phyloP scores from a whole-genome alignment of 2,888 invertebrate species.

The Idaea dimidiata region DNA sequence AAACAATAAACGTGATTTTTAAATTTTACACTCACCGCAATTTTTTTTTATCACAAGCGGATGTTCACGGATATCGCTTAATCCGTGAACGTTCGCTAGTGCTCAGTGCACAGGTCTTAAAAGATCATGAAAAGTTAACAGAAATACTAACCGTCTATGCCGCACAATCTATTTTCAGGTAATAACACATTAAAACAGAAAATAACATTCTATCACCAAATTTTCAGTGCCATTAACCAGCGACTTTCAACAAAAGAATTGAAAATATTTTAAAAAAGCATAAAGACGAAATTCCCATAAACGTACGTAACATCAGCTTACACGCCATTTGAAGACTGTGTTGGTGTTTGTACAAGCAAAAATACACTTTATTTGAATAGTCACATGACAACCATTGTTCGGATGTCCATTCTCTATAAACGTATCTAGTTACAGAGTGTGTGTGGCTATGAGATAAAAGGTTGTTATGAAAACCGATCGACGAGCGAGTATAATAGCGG shows the following conservation, averaged over 20 bases:
- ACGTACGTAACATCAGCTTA: constrained; percentile 66
- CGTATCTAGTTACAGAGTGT: constrained; percentile 39
- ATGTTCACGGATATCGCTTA: no score
- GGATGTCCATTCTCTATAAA: constrained; percentile 23
- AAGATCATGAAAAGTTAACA: not conserved
- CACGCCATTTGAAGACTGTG: constrained; percentile 60
- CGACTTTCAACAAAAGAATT: constrained; percentile 18
- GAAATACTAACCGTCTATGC: not conserved
- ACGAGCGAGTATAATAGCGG: no score
- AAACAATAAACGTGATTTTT: no score
- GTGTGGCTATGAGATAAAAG: constrained; percentile 15
- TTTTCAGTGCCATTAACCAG: constrained; percentile 21
- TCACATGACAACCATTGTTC: constrained; percentile 26
- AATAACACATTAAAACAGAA: not conserved
- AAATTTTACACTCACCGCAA: no score
- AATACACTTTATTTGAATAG: constrained; percentile 32
- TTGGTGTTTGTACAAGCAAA: constrained; percentile 37
- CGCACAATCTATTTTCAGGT: not conserved
- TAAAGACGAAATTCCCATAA: constrained; percentile 50
- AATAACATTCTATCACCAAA: constrained; percentile 7
- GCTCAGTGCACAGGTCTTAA: no score
- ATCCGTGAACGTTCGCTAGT: no score
- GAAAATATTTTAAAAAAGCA: constrained; percentile 40
- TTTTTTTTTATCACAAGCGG: no score
- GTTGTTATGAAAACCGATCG: not conserved